A percentile compares a stretch with the other conserved stretches of the same genome.
Conservation (phyloP, 1,140 invertebrate species). For the Atopsyche davidsoni region DNA sequence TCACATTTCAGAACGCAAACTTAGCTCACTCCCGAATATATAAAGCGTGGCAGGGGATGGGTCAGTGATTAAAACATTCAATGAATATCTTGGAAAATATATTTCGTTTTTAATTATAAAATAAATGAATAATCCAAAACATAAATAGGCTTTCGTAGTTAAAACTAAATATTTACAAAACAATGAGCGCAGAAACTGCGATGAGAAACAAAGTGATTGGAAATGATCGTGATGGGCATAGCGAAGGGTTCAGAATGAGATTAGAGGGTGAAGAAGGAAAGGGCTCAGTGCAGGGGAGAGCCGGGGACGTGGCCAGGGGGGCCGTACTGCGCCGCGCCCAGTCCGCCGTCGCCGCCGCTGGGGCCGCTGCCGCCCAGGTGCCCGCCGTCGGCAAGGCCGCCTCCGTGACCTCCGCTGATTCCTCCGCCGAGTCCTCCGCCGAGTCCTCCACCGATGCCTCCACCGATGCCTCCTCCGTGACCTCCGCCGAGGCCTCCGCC, state of each 20-base stretch:
- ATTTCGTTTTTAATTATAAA: too few species aligned
- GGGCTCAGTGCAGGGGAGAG: slow-evolving; percentile 18
- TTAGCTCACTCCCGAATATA: too few species aligned
- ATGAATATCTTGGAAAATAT: too few species aligned
- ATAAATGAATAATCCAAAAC: too few species aligned
- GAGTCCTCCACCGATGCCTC: slow-evolving; percentile 21
- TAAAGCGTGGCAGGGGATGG: too few species aligned
- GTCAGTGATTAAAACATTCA: too few species aligned
- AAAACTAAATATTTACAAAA: too few species aligned
- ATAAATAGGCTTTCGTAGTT: too few species aligned
- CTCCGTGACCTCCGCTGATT: slow-evolving; percentile 24
- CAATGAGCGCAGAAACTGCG: too few species aligned
- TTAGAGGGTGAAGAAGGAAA: neutral
- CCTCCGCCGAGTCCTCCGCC: slow-evolving; percentile 38
- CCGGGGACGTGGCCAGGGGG: slow-evolving; percentile 23
- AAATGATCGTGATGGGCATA: slow-evolving; percentile 10
- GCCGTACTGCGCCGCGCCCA: slow-evolving; percentile 15
- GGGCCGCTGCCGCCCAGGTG: slow-evolving; percentile 2
- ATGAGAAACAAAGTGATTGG: slow-evolving; percentile 13
- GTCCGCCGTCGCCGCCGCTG: slow-evolving; percentile 13
- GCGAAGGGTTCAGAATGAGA: slow-evolving; percentile 5
- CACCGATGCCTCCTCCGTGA: slow-evolving; percentile 32
- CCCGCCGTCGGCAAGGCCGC: slow-evolving; percentile 31
- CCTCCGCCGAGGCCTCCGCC: slow-evolving; percentile 34
- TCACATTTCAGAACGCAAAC: too few species aligned